Evolutionary conservation across 2,797 vertebrate species (phyloP), one percentile per base, ranked within the genome.

Genomic region (Pogoniulus pusillus): DNA sequence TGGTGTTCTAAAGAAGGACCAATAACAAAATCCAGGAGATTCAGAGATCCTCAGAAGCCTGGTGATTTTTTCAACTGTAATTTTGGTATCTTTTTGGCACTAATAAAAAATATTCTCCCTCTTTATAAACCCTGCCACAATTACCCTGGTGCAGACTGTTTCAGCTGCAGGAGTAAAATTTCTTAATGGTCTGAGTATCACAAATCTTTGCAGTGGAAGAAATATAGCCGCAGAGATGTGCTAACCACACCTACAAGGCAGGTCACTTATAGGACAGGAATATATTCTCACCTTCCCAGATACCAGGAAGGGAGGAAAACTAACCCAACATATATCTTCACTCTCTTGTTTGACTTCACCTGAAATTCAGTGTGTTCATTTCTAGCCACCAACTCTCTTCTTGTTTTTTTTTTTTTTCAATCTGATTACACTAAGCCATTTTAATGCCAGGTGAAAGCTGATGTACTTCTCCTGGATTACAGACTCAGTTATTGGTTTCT

Each of bases 381-480:
- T 77, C 43, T 35, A 85, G 60, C 32, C 47, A 70, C 34, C n/a
- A 79, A 78, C 39, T 18, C n/a, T 57, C 43, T 90, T 37, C 12
- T 49, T n/a, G n/a, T n/a, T 10, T 32, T 90, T 87, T n/a, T 10
- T 32, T 90, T 87, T 90, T 87, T 81, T 77, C 60, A 87, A 45
- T 77, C 45, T 51, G 60, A 84, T 77, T 84, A 69, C 27, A 41
- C 30, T 23, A 58, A 90, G 34, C 9, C 37, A 20, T 43, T 87
- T 63, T 63, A 43, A 85, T 77, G 53, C 45, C 72, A 45, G 45
- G 41, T 88, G 70, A 78, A 77, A 82, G 76, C 35, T 85, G 68
- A 82, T 35, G 26, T 60, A 78, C n/a, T 85, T 88, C 81, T 87
- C 59, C 74, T 88, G 88, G 62, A 65, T 19, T 85, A 47, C 32